Conservation (phyloP, 2,888 invertebrate species). For the Drosophila ezoana region DNA sequence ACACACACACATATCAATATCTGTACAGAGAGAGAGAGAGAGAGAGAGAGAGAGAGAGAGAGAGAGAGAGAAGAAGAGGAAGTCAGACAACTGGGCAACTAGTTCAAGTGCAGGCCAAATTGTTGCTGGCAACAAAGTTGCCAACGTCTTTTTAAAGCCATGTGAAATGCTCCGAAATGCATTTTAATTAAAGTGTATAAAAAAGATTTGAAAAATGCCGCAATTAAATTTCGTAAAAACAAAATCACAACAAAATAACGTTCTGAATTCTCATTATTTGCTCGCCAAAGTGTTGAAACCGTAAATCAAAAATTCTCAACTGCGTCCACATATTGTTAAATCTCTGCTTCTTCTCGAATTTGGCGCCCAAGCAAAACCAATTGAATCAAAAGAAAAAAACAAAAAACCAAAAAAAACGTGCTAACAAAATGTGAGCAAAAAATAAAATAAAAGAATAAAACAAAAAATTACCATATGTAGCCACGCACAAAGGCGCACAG, state of each 20-base stretch:
- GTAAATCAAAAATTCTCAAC: conserved; percentile 25
- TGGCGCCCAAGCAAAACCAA: conserved; percentile 9
- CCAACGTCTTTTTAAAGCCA: conserved; percentile 7
- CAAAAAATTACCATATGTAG: conserved; percentile 71
- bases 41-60: not conserved
- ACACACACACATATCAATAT: not conserved
- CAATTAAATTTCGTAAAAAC: not conserved
- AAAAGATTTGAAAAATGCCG: not conserved
- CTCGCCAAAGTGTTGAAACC: conserved; percentile 15
- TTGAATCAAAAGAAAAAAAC: not conserved
- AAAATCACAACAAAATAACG: conserved; percentile 5
- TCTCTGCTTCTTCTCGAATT: conserved; percentile 19
- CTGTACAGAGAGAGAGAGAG: not conserved
- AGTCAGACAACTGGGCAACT: conserved; percentile 37
- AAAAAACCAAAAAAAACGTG: conserved; percentile 8
- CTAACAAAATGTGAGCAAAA: conserved; percentile 12
- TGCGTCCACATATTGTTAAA: conserved; percentile 51
- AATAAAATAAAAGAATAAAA: conserved; percentile 24
- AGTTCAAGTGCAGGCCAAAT: conserved; percentile 67
- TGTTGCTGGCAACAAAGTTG: conserved; percentile 73
- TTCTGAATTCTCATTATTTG: conserved; percentile 3
- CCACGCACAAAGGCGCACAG: conserved; percentile 18
- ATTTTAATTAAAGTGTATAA: conserved; percentile 24
- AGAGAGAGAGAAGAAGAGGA: conserved; percentile 4
- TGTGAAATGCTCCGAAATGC: conserved; percentile 9